Percentiles rank a stretch among this genome's conserved stretches.
phyloP scores from a whole-genome alignment of 2,888 invertebrate genomes.

The Deilephila porcellus region DNA sequence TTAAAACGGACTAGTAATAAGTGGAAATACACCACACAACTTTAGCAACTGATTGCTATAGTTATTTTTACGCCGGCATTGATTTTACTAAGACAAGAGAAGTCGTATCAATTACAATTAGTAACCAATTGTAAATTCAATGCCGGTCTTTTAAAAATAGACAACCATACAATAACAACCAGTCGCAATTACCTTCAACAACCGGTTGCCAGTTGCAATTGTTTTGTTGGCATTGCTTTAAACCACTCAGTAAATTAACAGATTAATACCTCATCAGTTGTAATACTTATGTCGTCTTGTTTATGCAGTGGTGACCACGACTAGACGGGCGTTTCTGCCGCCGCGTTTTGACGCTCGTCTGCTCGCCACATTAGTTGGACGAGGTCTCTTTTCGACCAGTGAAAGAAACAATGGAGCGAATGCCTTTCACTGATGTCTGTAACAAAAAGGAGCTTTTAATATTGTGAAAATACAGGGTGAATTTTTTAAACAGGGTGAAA shows the following conservation, averaged over 20 bases:
- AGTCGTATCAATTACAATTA: too few species aligned
- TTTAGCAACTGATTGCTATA: too few species aligned
- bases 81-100: too few species aligned
- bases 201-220: constrained; percentile 1
- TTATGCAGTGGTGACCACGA: not conserved
- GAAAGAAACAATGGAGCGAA: constrained; percentile 93
- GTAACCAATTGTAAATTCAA: too few species aligned
- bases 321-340: not conserved
- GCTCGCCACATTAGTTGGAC: not conserved
- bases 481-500: too few species aligned
- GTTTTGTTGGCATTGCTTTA: not conserved
- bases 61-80: too few species aligned
- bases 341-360: not conserved
- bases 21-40: too few species aligned
- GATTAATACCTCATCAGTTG: too few species aligned
- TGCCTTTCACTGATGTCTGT: constrained; percentile 94
- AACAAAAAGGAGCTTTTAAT: constrained; percentile 73
- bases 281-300: too few species aligned
- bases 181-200: not conserved
- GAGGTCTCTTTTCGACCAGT: constrained; percentile 87
- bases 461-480: too few species aligned
- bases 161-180: not conserved
- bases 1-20: too few species aligned
- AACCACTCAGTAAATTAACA: not conserved
- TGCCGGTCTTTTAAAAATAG: too few species aligned